Percentiles rank a stretch among this genome's conserved stretches.
These are phyloP conservation scores for Oithona nana DNA, from an alignment of 2,888 invertebrate species.

Conservation along the genomic window DNA sequence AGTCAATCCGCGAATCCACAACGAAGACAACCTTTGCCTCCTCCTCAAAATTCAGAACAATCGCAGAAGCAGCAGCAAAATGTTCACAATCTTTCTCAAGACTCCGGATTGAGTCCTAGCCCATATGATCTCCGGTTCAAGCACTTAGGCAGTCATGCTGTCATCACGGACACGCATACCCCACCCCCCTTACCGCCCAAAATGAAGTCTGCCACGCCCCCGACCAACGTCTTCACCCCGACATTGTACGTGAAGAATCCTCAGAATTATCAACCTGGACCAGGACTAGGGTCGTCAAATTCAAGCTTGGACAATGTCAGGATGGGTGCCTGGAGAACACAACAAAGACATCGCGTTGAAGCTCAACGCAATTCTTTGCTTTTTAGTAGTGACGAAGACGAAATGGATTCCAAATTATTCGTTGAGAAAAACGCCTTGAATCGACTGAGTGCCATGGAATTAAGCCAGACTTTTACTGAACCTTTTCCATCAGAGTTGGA, in stretches of 20 bases:
- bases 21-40: too few relatives aligned
- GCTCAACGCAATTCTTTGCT: not conserved
- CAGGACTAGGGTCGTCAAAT: not conserved
- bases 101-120: not conserved
- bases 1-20: too few relatives aligned
- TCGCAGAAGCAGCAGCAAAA: too few relatives aligned
- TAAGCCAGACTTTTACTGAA: not conserved
- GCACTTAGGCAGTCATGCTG: not conserved
- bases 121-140: not conserved
- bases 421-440: not conserved
- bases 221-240: not conserved
- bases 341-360: not conserved
- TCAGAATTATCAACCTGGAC: not conserved
- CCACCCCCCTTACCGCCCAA: not conserved
- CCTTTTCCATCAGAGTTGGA: not conserved
- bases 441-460: too few relatives aligned
- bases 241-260: too few relatives aligned
- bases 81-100: not conserved
- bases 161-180: not conserved
- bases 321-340: not conserved
- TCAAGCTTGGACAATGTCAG: not conserved
- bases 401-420: not conserved
- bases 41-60: too few relatives aligned
- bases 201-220: not conserved
- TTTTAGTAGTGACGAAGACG: not conserved